Evolutionary conservation across 1,140 invertebrate species (phyloP).

Genomic region (Papilio dardanus): DNA sequence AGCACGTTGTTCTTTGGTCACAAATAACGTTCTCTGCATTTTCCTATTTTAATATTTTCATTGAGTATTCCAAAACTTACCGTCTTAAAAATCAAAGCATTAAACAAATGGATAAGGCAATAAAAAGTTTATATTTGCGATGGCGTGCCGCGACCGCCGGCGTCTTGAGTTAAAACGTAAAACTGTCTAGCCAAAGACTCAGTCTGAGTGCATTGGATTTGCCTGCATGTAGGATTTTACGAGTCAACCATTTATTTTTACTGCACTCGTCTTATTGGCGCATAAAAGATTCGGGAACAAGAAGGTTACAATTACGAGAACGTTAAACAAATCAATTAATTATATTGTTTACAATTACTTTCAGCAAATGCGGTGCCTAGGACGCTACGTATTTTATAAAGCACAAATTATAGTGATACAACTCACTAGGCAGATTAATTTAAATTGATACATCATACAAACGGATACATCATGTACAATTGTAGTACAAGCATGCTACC

Average conservation of each 20-base stretch:
- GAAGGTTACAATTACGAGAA: background rate
- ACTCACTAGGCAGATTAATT: background rate
- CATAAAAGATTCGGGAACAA: background rate
- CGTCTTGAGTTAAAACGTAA: slow-evolving; percentile 45
- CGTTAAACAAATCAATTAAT: background rate
- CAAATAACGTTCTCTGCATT: background rate
- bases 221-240: slow-evolving; percentile 32
- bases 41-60: background rate
- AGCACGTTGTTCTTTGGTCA: too few relatives aligned
- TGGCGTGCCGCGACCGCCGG: slow-evolving; percentile 5
- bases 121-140: background rate
- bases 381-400: background rate
- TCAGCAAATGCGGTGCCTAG: background rate
- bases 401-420: background rate
- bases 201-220: slow-evolving; percentile 51
- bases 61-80: background rate
- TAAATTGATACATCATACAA: background rate
- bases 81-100: background rate
- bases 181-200: slow-evolving; percentile 46
- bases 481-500: background rate
- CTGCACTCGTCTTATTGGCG: slow-evolving; percentile 5
- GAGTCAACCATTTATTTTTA: slow-evolving; percentile 27
- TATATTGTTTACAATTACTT: background rate
- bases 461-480: background rate
- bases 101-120: background rate